Conservation (phyloP, 1,140 invertebrate genomes). For the Pogonus chalceus region DNA sequence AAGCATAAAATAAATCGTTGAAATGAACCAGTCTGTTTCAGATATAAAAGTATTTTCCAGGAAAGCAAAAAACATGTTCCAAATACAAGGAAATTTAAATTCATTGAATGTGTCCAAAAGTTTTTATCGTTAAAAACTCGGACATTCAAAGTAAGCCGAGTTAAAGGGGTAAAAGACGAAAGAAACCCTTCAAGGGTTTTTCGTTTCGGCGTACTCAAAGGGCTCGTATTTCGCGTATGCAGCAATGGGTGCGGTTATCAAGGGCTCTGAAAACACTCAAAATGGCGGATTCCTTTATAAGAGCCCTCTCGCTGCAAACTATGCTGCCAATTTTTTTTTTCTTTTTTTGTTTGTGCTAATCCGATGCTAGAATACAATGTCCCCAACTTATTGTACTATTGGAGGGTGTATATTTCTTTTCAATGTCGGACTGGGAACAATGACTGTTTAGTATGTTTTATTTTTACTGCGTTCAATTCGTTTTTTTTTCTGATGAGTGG, state of each 20-base stretch:
- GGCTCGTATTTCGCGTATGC: background rate
- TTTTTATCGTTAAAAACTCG: no score
- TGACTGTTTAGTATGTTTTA: no score
- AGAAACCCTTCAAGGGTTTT: background rate
- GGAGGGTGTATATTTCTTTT: background rate
- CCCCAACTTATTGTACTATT: background rate
- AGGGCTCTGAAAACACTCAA: constrained; percentile 4
- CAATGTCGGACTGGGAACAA: background rate
- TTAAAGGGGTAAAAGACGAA: no score
- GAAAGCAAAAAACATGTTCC: no score
- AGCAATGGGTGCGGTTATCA: constrained; percentile 4
- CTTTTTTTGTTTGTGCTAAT: background rate
- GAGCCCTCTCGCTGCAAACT: background rate
- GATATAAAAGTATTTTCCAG: no score
- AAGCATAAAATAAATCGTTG: no score
- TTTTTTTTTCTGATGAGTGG: no score
- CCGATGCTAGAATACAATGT: background rate
- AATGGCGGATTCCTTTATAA: constrained; percentile 5
- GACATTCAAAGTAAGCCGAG: no score
- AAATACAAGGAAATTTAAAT: no score
- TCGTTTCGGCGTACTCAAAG: background rate
- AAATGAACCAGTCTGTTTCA: no score
- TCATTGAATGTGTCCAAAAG: no score
- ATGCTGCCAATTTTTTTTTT: background rate
- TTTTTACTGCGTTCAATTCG: no score